Percentiles rank a stretch among this genome's conserved stretches.
These are phyloP conservation scores for Trichogramma pretiosum DNA, from an alignment of 1,140 invertebrate species.

Conservation along the genomic window DNA sequence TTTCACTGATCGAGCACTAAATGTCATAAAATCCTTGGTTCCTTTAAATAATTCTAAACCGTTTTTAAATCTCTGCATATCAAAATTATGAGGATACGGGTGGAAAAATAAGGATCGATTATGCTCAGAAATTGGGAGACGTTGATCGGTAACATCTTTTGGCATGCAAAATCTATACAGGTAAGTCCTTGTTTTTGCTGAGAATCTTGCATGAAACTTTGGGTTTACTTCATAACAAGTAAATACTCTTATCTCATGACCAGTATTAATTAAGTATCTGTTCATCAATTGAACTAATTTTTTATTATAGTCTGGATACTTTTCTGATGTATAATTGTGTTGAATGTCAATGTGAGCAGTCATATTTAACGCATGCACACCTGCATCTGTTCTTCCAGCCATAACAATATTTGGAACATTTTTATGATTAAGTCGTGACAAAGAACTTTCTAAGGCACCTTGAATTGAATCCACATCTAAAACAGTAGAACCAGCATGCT, in stretches of 20 bases:
- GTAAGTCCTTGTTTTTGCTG: conserved; percentile 55
- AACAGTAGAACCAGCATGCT: conserved; percentile 32
- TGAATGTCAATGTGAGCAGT: conserved; percentile 61
- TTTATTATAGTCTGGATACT: too few relatives aligned
- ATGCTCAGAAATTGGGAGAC: conserved; percentile 29
- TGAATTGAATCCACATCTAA: conserved; percentile 53
- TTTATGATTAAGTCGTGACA: conserved; percentile 35
- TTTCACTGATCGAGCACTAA: conserved; percentile 43
- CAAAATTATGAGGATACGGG: conserved; percentile 18
- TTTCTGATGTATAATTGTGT: too few relatives aligned
- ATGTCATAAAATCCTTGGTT: conserved; percentile 59
- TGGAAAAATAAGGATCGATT: conserved; percentile 12
- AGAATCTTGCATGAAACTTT: conserved; percentile 52
- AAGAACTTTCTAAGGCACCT: conserved; percentile 53
- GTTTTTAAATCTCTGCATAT: conserved; percentile 25
- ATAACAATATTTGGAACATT: conserved; percentile 1
- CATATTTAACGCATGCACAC: conserved; percentile 59
- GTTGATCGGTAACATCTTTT: conserved; percentile 25
- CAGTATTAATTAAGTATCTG: conserved; percentile 47
- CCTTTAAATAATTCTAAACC: conserved; percentile 27
- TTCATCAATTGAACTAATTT: conserved; percentile 42
- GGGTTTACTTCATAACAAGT: conserved; percentile 49
- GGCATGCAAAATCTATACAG: conserved; percentile 53
- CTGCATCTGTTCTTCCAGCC: conserved; percentile 58
- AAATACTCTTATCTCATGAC: conserved; percentile 45